Base-by-base conservation (phyloP, 2,113 vertebrate species). In the Festucalex cinctus region DNA sequence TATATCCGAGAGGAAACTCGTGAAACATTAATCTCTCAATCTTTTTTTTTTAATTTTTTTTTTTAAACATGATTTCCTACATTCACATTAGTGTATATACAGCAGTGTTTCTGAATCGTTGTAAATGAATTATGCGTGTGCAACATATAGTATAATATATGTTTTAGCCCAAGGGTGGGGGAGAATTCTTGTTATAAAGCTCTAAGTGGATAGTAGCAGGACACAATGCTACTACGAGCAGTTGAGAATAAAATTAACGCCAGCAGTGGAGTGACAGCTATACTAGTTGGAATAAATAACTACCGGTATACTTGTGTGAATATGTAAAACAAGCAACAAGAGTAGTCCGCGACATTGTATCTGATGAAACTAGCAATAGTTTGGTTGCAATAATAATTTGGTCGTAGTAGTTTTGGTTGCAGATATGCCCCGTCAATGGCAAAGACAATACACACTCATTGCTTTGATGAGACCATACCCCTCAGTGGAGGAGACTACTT, bases 51-150 rank as follows among this genome's bases (percentile, higher is more conserved):
- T n/a, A n/a, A n/a, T n/a, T n/a, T n/a, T n/a, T 86, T 87, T 91
- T 87, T 89, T 88, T 82, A n/a, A n/a, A 83, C 82, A 88, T 90
- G 84, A 88, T 88, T 86, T 90, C 87, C 87, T 88, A 80, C 81
- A 80, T 89, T 90, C 88, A 88, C 89, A 89, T 87, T 89, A 88
- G 83, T 84, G 74, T 1, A 74, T 91, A 91, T 90, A 90, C 86
- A 28, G 73, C 74, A 77, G 39, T 85, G 79, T 88, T 63, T 76
- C 73, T 74, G 79, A 89, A 89, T 85, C 85, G n/a, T n/a, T n/a
- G n/a, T n/a, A 83, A 88, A 89, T 85, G 78, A 89, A 88, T 90
- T 80, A 86, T 22, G 22, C 9, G 32, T 36, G 6, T 62, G 13
- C 43, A 39, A 54, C 51, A 24, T n/a, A n/a, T n/a, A n/a, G n/a